A percentile compares a stretch with the other conserved stretches of the same genome.
These are phyloP conservation scores for Archivesica marissinica DNA, from an alignment of 1,140 invertebrate genomes.

Conservation along the genomic window DNA sequence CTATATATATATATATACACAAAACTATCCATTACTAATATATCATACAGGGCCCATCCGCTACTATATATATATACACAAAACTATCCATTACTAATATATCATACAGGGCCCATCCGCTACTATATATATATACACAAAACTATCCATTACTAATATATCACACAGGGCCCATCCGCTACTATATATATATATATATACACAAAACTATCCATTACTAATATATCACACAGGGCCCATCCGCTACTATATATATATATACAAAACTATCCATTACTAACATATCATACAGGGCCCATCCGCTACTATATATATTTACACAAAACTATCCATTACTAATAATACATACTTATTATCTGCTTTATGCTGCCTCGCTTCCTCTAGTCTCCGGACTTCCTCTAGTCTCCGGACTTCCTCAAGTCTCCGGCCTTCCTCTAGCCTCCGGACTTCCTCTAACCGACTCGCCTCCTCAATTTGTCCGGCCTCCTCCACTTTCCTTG, in stretches of 20 bases:
- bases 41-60: too few species aligned
- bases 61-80: too few species aligned
- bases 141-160: too few species aligned
- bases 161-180: too few species aligned
- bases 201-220: too few species aligned
- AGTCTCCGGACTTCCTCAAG: neutral
- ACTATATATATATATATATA: too few species aligned
- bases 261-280: neutral
- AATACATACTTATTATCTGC: conserved; percentile 34
- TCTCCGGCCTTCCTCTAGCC: conserved; percentile 5
- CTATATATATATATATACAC: too few species aligned
- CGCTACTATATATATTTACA: neutral
- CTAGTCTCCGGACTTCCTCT: neutral
- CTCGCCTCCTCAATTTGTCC: neutral
- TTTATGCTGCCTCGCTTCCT: conserved; percentile 36
- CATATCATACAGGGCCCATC: neutral
- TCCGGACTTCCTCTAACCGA: neutral
- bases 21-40: too few species aligned
- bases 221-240: neutral
- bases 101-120: too few species aligned
- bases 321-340: neutral
- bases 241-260: neutral
- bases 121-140: too few species aligned
- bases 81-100: too few species aligned
- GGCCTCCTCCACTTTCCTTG: conserved; percentile 35